Percentiles rank a stretch among this genome's conserved stretches.
These are phyloP conservation scores for Sebastes itinus DNA, from an alignment of 2,797 vertebrate genomes.

Conservation along the genomic window DNA sequence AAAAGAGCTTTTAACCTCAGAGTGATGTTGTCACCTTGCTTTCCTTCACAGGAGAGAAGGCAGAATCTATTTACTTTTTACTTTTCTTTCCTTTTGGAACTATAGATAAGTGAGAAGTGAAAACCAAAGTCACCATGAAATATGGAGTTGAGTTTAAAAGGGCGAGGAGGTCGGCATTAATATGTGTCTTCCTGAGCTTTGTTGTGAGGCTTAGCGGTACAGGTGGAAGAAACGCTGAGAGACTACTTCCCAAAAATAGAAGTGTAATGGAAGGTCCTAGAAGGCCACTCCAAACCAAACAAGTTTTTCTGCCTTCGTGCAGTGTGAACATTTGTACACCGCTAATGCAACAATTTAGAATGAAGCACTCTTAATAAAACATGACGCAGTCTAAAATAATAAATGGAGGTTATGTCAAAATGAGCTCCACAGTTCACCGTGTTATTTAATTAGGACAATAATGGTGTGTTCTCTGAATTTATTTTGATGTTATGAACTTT, in stretches of 20 bases:
- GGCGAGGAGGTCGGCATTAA: conserved; percentile 20
- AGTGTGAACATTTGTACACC: neutral
- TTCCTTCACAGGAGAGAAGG: neutral
- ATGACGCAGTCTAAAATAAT: neutral
- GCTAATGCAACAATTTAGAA: neutral
- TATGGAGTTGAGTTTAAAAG: neutral
- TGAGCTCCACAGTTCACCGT: neutral
- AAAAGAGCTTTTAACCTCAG: conserved; percentile 24
- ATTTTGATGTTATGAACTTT: neutral
- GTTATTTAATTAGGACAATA: conserved; percentile 10
- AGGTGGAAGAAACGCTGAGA: neutral
- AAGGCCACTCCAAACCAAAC: neutral
- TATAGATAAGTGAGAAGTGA: neutral
- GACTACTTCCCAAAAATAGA: conserved; percentile 23
- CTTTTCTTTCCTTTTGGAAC: conserved; percentile 7
- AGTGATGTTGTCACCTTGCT: neutral
- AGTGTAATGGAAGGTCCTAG: conserved; percentile 18
- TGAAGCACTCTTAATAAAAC: neutral
- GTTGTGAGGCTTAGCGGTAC: neutral
- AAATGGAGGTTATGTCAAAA: neutral
- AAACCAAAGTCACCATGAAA: conserved; percentile 23
- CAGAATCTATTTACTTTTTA: neutral
- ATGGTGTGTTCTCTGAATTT: neutral
- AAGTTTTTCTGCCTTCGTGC: neutral
- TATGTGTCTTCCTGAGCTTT: conserved; percentile 15